Percentiles rank a stretch among this genome's conserved stretches.
These are phyloP conservation scores for Drosophila neotestacea DNA, from an alignment of 2,888 invertebrate species.

Conservation along the genomic window DNA sequence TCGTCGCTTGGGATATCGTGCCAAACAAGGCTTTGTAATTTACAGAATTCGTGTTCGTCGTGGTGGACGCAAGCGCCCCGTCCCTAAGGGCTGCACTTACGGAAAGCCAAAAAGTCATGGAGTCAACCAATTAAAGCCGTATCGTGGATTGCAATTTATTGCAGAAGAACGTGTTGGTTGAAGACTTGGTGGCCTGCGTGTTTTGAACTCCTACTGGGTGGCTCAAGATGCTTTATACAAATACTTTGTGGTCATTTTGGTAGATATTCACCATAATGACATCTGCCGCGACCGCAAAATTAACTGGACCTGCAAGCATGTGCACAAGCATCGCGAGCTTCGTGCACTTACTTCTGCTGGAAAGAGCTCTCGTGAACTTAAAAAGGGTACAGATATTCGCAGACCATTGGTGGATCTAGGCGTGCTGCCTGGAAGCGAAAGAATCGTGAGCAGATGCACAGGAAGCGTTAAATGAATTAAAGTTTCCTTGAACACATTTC, in stretches of 20 bases:
- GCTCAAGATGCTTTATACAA: constrained; percentile 99
- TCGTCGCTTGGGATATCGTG: constrained; percentile 97
- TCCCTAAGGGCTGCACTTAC: constrained; percentile 98
- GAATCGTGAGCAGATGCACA: constrained; percentile 96
- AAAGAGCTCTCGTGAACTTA: constrained; percentile 97
- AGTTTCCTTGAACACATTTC: constrained; percentile 32
- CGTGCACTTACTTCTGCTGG: constrained; percentile 99
- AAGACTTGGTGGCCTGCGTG: constrained; percentile 96
- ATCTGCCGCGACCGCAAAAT: constrained; percentile 98
- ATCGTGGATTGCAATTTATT: constrained; percentile 96
- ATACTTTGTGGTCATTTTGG: constrained; percentile 97
- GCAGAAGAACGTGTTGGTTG: constrained; percentile 99
- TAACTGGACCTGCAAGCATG: constrained; percentile 98
- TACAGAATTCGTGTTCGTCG: constrained; percentile 99
- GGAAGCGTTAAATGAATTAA: constrained; percentile 94
- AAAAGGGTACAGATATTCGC: constrained; percentile 96
- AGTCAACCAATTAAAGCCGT: constrained; percentile 98
- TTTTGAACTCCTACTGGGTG: constrained; percentile 99
- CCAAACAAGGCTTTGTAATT: constrained; percentile 99
- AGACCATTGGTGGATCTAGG: constrained; percentile 98
- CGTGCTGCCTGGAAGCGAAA: constrained; percentile 97
- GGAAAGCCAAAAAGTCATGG: constrained; percentile 99
- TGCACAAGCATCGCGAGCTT: constrained; percentile 99
- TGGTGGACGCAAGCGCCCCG: constrained; percentile 99
- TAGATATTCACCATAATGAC: constrained; percentile 90